Base-by-base conservation (phyloP, 2,797 vertebrate genomes). In the Coracias cyanogaster region DNA sequence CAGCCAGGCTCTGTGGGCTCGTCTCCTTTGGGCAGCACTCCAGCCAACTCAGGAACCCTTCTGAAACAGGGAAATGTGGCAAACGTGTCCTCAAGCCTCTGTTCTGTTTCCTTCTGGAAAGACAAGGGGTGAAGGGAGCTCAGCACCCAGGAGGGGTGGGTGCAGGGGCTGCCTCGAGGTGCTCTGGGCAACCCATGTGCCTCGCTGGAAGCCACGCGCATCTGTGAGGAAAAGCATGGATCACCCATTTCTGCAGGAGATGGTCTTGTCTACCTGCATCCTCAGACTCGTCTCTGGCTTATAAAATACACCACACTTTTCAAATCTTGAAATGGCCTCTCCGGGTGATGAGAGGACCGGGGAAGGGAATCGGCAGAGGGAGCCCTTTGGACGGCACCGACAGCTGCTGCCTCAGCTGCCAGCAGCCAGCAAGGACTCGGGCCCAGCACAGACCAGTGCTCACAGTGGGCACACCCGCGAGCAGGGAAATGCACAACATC, bases 181-280 rank as follows among this genome's bases (percentile, higher is more conserved):
- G 41, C 69, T 24, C 67, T 13, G 49, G 22, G 37, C 1, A 6
- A 9, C 11, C 7, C 26, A 0, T 0, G n/a, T 5, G 43, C 28
- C 54, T 67, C 2, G 0, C 1, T n/a, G 52, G 21, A 71, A 60
- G 76, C 45, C 6, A 0, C 2, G 8, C 13, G 6, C 0, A 1
- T 7, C 14, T 8, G 5, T 2, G 20, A 70, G 58, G 58, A 17
- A 65, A 43, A 54, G 49, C 55, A 48, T 4, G 1, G 67, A 5
- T 6, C 0, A 2, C 41, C 8, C 37, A 1, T 43, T 65, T 48
- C 54, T 43, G 70, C 46, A 58, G 33, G 76, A 57, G 20, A 6
- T 21, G 19, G 9, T 20, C 31, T n/a, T 25, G 39, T 24, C 71
- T 52, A 6, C 43, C 41, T 43, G 25, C 1, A 4, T 22, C 46